Evolutionary conservation across 2,113 vertebrate species (phyloP).

Genomic region (Pedetes capensis): DNA sequence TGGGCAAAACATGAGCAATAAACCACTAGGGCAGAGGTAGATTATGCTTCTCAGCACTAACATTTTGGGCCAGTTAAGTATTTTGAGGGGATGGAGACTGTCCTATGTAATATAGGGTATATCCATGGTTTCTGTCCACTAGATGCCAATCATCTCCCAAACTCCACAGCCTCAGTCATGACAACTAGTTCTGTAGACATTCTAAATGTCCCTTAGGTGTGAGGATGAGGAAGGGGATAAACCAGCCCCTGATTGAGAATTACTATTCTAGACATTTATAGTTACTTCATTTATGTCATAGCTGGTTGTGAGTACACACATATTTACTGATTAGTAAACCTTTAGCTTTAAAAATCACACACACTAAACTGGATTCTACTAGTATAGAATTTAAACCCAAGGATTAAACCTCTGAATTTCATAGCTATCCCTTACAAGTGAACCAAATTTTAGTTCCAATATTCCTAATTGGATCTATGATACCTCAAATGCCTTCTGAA

Average conservation of each 20-base stretch:
- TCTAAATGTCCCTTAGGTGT: not conserved
- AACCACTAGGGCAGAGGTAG: not conserved
- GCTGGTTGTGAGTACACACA: not conserved
- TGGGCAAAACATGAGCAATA: not conserved
- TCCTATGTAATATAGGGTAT: too few species aligned
- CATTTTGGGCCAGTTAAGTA: not conserved
- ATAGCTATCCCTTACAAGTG: not conserved
- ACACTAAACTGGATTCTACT: not conserved
- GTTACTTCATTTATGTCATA: not conserved
- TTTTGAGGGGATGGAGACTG: not conserved
- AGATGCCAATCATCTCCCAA: not conserved
- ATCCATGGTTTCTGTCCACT: not conserved
- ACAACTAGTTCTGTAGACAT: not conserved
- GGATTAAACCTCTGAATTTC: not conserved
- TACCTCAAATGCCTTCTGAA: not conserved
- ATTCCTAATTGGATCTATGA: not conserved
- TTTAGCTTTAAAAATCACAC: not conserved
- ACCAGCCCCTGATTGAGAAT: not conserved
- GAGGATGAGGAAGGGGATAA: fast-evolving
- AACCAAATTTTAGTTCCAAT: not conserved
- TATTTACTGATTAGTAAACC: not conserved
- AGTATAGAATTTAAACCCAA: not conserved
- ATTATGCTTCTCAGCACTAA: not conserved
- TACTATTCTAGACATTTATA: not conserved
- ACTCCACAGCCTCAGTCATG: not conserved